These are phyloP conservation scores for Sminthurinus aureus DNA, from an alignment of 2,888 invertebrate species.

Conservation along the genomic window DNA sequence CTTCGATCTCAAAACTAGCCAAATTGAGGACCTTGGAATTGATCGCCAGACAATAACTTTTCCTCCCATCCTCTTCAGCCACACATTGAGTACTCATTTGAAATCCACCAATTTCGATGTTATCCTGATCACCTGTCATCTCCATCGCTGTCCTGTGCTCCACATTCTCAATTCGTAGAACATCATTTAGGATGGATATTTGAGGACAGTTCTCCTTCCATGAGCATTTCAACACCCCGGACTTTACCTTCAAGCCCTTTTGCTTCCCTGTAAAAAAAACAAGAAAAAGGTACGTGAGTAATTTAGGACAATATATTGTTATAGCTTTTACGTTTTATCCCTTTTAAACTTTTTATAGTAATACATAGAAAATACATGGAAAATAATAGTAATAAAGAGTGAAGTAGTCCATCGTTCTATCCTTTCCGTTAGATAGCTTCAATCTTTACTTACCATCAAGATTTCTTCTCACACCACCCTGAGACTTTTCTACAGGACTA, in stretches of 20 bases:
- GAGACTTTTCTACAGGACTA: no score
- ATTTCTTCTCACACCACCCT: no score
- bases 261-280: constrained; percentile 18
- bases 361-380: no score
- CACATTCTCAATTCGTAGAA: constrained; percentile 15
- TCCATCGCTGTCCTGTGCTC: constrained; percentile 21
- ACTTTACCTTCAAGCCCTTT: constrained; percentile 22
- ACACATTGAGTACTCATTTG: constrained; percentile 28
- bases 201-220: constrained; percentile 29
- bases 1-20: constrained; percentile 37
- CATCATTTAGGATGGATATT: constrained; percentile 22
- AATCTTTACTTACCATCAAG: no score
- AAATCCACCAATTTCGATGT: constrained; percentile 26
- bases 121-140: constrained; percentile 30
- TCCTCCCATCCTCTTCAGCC: constrained; percentile 15
- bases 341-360: no score
- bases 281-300: no score
- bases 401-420: no score
- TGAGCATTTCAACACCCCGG: constrained; percentile 7
- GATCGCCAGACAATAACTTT: constrained; percentile 26
- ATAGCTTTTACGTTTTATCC: no score
- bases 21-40: constrained; percentile 31
- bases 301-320: no score
- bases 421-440: no score
- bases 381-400: no score